Percentiles rank a stretch among this genome's conserved stretches.
These are phyloP conservation scores for Drosophila burlai DNA, from an alignment of 1,140 invertebrate genomes.

Conservation along the genomic window DNA sequence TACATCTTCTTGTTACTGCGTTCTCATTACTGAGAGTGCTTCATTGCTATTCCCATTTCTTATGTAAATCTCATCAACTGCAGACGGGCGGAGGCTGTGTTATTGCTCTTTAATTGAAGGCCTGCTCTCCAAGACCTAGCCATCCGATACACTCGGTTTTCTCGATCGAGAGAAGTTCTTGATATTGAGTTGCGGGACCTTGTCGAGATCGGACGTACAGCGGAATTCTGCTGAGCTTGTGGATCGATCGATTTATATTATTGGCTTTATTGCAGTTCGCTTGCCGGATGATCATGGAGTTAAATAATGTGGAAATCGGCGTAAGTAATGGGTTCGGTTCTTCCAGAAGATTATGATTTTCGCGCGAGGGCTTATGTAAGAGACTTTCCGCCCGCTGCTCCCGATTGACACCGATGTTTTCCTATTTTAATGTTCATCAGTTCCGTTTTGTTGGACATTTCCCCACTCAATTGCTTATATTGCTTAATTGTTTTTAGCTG, in stretches of 20 bases:
- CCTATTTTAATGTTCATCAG: slow-evolving; percentile 31
- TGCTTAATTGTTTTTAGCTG: slow-evolving; percentile 24
- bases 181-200: slow-evolving; percentile 43
- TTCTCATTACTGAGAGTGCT: background rate
- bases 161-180: slow-evolving; percentile 55
- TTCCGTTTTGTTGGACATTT: slow-evolving; percentile 22
- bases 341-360: background rate
- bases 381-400: slow-evolving; percentile 5
- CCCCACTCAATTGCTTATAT: slow-evolving; percentile 5
- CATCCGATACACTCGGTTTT: slow-evolving; percentile 34
- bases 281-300: slow-evolving; percentile 54
- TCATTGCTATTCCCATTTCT: slow-evolving; percentile 6
- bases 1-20: background rate
- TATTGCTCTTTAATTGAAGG: slow-evolving; percentile 32
- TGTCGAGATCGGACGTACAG: slow-evolving; percentile 36
- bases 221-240: slow-evolving; percentile 3
- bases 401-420: slow-evolving; percentile 4
- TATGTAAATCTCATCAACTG: background rate
- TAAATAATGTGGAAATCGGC: slow-evolving; percentile 54
- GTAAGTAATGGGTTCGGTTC: slow-evolving; percentile 30
- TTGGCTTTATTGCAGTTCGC: slow-evolving; percentile 24
- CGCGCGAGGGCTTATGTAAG: slow-evolving; percentile 55
- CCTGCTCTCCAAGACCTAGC: slow-evolving; percentile 11
- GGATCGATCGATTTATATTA: slow-evolving; percentile 31
- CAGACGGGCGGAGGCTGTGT: slow-evolving; percentile 7